phyloP scores from a whole-genome alignment of 2,888 invertebrate genomes.

The Slavum lentiscoides region DNA sequence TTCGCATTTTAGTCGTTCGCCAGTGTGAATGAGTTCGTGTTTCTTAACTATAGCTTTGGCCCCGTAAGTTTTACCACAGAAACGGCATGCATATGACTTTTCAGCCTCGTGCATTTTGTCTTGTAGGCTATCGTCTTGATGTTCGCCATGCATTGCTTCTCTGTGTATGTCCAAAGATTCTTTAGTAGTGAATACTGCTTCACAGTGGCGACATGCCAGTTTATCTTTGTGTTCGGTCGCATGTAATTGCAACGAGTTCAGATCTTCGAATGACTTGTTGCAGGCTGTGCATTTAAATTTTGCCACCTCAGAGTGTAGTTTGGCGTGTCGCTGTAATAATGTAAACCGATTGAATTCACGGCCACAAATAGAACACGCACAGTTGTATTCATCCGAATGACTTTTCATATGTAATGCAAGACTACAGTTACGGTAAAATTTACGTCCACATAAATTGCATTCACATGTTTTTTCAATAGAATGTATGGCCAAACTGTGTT shows the following conservation, averaged over 20 bases:
- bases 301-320: constrained; percentile 53
- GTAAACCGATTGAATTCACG: constrained; percentile 56
- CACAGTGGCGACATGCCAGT: constrained; percentile 54
- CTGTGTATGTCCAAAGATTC: constrained; percentile 54
- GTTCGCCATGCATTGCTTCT: constrained; percentile 53
- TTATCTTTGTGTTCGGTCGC: constrained; percentile 54
- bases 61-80: constrained; percentile 55
- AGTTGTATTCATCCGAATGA: constrained; percentile 56
- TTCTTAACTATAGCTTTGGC: constrained; percentile 56
- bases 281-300: constrained; percentile 55
- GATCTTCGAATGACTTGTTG: constrained; percentile 55
- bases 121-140: constrained; percentile 44
- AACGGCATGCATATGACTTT: constrained; percentile 55
- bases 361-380: constrained; percentile 56
- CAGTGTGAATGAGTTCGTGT: constrained; percentile 57
- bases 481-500: constrained; percentile 56
- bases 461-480: constrained; percentile 56
- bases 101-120: constrained; percentile 41
- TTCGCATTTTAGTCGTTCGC: constrained; percentile 57
- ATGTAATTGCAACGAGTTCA: constrained; percentile 54
- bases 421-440: constrained; percentile 56
- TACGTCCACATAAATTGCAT: constrained; percentile 56
- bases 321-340: constrained; percentile 55
- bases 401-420: constrained; percentile 56
- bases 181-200: constrained; percentile 54